A percentile compares a stretch with the other conserved stretches of the same genome.
phyloP scores from a whole-genome alignment of 64 coral and sea anemone species.

The Anthopleura sola region DNA sequence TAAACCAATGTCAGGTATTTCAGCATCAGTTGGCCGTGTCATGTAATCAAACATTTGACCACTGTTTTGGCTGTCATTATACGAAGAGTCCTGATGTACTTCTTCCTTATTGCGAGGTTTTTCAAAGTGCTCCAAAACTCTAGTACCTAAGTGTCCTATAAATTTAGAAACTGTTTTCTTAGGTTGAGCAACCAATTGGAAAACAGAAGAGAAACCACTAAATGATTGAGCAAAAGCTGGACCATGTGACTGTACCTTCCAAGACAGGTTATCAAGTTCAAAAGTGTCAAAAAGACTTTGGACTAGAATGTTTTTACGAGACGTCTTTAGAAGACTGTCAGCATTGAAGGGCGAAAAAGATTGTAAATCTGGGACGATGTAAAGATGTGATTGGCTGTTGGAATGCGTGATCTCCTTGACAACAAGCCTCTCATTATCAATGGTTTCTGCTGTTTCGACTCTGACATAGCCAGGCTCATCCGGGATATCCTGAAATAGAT shows the following conservation, averaged over 20 bases:
- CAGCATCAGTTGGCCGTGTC: neutral
- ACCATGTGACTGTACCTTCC: neutral
- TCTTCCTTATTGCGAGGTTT: neutral
- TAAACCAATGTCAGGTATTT: neutral
- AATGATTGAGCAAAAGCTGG: neutral
- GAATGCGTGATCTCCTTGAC: neutral
- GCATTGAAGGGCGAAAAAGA: neutral
- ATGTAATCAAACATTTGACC: neutral
- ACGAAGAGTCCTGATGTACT: neutral
- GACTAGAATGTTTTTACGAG: constrained; percentile 1
- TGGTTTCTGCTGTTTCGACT: neutral
- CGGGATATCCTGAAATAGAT: neutral
- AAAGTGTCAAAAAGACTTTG: constrained; percentile 23
- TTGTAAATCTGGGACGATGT: neutral
- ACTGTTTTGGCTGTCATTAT: neutral
- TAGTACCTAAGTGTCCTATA: neutral
- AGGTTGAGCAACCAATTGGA: neutral
- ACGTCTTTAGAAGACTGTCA: neutral
- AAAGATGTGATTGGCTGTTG: neutral
- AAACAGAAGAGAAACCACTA: neutral
- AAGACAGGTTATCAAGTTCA: neutral
- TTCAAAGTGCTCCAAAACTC: neutral
- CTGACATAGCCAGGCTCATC: constrained; percentile 13
- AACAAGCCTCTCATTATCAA: neutral
- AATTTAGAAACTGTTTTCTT: constrained; percentile 5